These are phyloP conservation scores for Halcyon chelicuti DNA, from an alignment of 2,797 vertebrate species.

Conservation along the genomic window DNA sequence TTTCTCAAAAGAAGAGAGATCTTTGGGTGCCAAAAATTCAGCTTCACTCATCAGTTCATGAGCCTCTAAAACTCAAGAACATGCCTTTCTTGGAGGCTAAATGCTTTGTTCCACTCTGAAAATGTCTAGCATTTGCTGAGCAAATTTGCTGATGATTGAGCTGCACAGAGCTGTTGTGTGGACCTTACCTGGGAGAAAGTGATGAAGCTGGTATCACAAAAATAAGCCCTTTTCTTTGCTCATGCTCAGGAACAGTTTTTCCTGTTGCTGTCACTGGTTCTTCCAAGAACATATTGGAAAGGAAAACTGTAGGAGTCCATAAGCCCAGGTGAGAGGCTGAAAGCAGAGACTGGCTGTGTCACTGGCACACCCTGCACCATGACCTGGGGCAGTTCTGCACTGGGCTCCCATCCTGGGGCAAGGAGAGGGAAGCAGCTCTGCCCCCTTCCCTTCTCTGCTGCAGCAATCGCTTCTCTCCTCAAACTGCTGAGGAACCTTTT, in stretches of 20 bases:
- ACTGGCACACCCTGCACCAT: not conserved
- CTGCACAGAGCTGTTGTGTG: rapidly evolving
- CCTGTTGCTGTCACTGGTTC: not conserved
- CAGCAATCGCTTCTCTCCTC: not conserved
- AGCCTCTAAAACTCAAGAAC: not conserved
- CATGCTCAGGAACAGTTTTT: not conserved
- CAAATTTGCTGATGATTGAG: not conserved
- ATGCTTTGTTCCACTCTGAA: not conserved
- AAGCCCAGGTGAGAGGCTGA: not conserved
- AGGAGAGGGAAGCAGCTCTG: not conserved
- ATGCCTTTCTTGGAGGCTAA: not conserved
- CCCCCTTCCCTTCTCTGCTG: not conserved
- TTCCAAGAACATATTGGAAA: conserved; percentile 31
- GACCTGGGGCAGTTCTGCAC: not conserved
- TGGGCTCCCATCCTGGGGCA: not conserved
- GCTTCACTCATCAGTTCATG: not conserved
- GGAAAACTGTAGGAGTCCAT: not conserved
- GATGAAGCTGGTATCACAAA: rapidly evolving
- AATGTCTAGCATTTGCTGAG: not conserved
- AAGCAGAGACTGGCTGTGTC: not conserved
- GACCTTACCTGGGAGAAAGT: not conserved
- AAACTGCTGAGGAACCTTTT: rapidly evolving
- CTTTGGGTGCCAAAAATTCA: not conserved
- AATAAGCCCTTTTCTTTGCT: not conserved
- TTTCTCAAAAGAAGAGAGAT: not conserved